Evolutionary conservation across 2,797 vertebrate species (phyloP).

Genomic region (Labroides dimidiatus): DNA sequence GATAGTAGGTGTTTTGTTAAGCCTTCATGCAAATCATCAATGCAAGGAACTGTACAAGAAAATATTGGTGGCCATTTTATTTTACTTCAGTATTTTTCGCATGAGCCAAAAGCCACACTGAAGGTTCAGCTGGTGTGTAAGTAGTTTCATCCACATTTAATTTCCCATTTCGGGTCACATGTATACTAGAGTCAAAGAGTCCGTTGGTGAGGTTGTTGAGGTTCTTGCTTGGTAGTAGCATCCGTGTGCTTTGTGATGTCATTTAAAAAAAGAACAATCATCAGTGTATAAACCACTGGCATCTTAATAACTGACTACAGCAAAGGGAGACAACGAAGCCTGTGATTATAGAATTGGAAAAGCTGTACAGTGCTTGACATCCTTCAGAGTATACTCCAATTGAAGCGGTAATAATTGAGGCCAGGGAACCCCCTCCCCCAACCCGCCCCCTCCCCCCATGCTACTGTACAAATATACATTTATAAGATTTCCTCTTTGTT

Average conservation of each 20-base stretch:
- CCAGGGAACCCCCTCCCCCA: constrained; percentile 39
- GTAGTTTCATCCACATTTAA: constrained; percentile 29
- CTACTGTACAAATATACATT: constrained; percentile 32
- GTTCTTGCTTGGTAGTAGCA: constrained; percentile 58
- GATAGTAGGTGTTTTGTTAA: constrained; percentile 50
- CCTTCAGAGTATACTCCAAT: constrained; percentile 29
- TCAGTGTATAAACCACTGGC: constrained; percentile 9
- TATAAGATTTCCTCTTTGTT: constrained; percentile 38
- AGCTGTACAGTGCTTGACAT: constrained; percentile 48
- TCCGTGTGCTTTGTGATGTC: constrained; percentile 50
- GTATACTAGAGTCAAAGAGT: constrained; percentile 37
- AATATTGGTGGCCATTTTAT: constrained; percentile 40
- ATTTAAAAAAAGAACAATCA: constrained; percentile 27
- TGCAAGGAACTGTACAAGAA: constrained; percentile 43
- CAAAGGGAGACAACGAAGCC: constrained; percentile 29
- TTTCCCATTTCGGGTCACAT: constrained; percentile 44
- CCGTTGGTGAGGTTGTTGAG: constrained; percentile 43
- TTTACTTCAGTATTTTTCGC: constrained; percentile 44
- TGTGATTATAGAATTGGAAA: constrained; percentile 42
- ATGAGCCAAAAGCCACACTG: constrained; percentile 55
- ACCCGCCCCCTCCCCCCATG: background rate
- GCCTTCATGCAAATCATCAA: constrained; percentile 46
- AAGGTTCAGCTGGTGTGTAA: constrained; percentile 42
- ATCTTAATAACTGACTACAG: constrained; percentile 25
- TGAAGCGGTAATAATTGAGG: constrained; percentile 29